These are phyloP conservation scores for Troglohyphantes excavatus DNA, from an alignment of 2,888 invertebrate genomes.

Conservation along the genomic window DNA sequence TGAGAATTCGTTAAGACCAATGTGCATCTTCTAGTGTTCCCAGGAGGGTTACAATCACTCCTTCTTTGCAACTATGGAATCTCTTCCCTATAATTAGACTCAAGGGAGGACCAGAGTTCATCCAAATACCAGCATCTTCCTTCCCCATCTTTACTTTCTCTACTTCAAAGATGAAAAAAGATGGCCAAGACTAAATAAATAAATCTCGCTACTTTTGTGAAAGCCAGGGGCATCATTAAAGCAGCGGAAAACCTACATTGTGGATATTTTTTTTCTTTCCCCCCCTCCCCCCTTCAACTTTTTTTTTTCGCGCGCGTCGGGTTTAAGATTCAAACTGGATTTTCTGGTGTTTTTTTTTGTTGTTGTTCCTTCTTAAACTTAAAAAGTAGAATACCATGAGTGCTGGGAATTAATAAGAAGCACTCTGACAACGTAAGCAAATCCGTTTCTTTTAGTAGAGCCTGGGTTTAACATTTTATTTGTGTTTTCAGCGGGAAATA, in stretches of 20 bases:
- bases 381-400: constrained; percentile 2
- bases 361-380: neutral
- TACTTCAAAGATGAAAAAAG: constrained; percentile 34
- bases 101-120: constrained; percentile 25
- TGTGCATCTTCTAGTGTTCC: constrained; percentile 13
- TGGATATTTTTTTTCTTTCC: neutral
- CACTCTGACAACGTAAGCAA: neutral
- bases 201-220: constrained; percentile 4
- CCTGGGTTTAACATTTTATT: neutral
- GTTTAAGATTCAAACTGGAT: constrained; percentile 7
- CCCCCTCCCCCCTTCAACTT: no score
- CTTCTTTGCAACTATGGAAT: constrained; percentile 10
- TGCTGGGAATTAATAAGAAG: constrained; percentile 14
- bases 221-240: constrained; percentile 41
- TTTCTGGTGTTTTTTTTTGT: neutral
- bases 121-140: neutral
- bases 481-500: neutral
- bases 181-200: neutral
- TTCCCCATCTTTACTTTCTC: neutral
- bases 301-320: neutral
- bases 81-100: constrained; percentile 57
- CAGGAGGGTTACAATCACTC: constrained; percentile 30
- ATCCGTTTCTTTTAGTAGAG: neutral
- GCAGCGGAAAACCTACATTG: constrained; percentile 14
- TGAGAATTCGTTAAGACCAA: constrained; percentile 47